Percentiles rank a stretch among this genome's conserved stretches.
These are phyloP conservation scores for Priocnemis perturbator DNA, from an alignment of 2,888 invertebrate species.

Conservation along the genomic window DNA sequence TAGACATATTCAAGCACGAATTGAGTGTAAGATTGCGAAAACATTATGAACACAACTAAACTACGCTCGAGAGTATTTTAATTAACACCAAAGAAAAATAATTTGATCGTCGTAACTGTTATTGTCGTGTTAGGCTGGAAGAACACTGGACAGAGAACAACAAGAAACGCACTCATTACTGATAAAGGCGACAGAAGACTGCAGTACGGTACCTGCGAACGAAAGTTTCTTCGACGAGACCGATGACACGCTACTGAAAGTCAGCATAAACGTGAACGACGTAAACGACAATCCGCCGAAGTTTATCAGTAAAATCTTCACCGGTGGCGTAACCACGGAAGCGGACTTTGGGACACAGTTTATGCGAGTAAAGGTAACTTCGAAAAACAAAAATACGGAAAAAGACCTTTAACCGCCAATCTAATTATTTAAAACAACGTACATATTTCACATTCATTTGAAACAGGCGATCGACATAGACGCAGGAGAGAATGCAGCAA, in stretches of 20 bases:
- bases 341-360: conserved; percentile 93
- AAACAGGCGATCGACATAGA: conserved; percentile 87
- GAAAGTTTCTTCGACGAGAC: conserved; percentile 77
- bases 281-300: conserved; percentile 94
- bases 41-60: neutral
- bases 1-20: conserved; percentile 85
- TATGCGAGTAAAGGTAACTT: conserved; percentile 85
- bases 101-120: too few species aligned
- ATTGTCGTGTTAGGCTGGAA: conserved; percentile 73
- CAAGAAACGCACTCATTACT: conserved; percentile 82
- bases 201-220: conserved; percentile 79
- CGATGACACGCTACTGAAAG: conserved; percentile 84
- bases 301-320: conserved; percentile 89
- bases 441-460: conserved; percentile 1
- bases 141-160: conserved; percentile 86
- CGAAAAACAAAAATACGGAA: too few species aligned
- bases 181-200: conserved; percentile 90
- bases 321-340: conserved; percentile 95
- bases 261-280: conserved; percentile 85
- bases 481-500: conserved; percentile 83
- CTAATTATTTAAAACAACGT: too few species aligned
- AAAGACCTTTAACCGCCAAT: too few species aligned
- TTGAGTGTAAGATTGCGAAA: conserved; percentile 77
- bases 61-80: too few species aligned
- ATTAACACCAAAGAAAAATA: too few species aligned